phyloP scores from a whole-genome alignment of 2,888 invertebrate species.

The Macaria notata region DNA sequence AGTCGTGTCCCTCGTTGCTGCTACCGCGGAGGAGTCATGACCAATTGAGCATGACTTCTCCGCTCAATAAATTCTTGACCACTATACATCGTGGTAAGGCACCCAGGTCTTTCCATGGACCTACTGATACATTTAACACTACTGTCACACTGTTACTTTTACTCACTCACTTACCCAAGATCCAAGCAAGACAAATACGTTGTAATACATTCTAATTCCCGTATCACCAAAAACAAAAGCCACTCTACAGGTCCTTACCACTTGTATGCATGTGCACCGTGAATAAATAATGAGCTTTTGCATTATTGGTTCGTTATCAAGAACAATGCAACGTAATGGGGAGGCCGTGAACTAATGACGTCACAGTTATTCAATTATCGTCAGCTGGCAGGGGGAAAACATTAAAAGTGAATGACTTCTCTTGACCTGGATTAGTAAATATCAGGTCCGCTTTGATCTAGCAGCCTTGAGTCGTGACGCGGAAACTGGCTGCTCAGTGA shows the following conservation, averaged over 20 bases:
- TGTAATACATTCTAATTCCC: too few relatives aligned
- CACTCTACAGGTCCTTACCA: slow-evolving; percentile 9
- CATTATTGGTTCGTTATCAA: slow-evolving; percentile 46
- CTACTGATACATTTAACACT: too few relatives aligned
- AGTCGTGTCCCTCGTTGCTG: too few relatives aligned
- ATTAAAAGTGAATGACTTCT: slow-evolving; percentile 72
- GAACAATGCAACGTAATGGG: slow-evolving; percentile 49
- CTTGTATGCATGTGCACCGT: slow-evolving; percentile 8
- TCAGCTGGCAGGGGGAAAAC: slow-evolving; percentile 56
- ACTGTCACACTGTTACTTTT: too few relatives aligned
- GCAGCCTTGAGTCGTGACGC: slow-evolving; percentile 77
- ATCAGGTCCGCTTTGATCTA: slow-evolving; percentile 66
- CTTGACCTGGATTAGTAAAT: slow-evolving; percentile 73
- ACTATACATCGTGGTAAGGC: too few relatives aligned
- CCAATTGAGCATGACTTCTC: too few relatives aligned
- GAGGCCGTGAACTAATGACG: slow-evolving; percentile 60
- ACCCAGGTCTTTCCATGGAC: too few relatives aligned
- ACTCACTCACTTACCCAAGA: slow-evolving; percentile 26
- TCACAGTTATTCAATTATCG: slow-evolving; percentile 63
- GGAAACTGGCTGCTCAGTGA: slow-evolving; percentile 71
- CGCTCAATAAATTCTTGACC: too few relatives aligned
- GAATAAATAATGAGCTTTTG: slow-evolving; percentile 30
- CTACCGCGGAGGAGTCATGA: too few relatives aligned
- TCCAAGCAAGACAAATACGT: not conserved
- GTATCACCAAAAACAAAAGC: slow-evolving; percentile 1